Conservation (phyloP, 2,113 vertebrate species). For the Apteryx mantelli region DNA sequence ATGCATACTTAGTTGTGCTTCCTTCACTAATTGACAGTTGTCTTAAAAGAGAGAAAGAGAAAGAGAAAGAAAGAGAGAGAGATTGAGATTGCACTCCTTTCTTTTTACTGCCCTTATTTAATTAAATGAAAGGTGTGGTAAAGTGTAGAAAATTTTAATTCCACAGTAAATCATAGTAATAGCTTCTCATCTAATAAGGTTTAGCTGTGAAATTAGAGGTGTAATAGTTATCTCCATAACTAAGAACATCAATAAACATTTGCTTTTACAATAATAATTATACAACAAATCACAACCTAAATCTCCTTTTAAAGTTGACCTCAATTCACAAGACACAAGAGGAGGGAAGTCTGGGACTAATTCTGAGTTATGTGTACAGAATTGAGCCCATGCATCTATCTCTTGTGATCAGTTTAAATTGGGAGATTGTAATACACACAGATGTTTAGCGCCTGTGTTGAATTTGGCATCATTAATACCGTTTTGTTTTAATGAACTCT, state of each 20-base stretch:
- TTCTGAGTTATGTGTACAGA: not conserved
- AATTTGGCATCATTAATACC: not conserved
- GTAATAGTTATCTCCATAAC: slow-evolving; percentile 38
- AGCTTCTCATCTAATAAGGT: slow-evolving; percentile 5
- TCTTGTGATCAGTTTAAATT: not conserved
- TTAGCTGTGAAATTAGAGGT: slow-evolving; percentile 55
- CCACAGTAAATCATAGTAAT: slow-evolving; percentile 37
- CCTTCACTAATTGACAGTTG: not conserved
- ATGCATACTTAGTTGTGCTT: not conserved
- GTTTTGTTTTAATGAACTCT: not conserved
- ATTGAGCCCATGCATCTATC: not conserved
- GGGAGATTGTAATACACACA: not conserved
- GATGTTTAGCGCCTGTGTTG: not conserved
- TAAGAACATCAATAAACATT: slow-evolving; percentile 20
- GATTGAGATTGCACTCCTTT: not conserved
- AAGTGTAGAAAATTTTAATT: slow-evolving; percentile 50
- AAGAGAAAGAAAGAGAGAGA: not conserved
- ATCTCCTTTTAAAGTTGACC: not conserved
- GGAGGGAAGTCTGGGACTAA: not conserved
- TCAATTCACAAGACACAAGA: not conserved
- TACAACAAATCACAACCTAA: not conserved
- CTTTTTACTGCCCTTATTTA: slow-evolving; percentile 39
- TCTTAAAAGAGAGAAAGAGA: not conserved
- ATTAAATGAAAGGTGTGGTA: slow-evolving; percentile 41
- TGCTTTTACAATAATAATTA: slow-evolving; percentile 22